These are phyloP conservation scores for Bos indicus DNA, from an alignment of 2,113 vertebrate species.

Conservation along the genomic window DNA sequence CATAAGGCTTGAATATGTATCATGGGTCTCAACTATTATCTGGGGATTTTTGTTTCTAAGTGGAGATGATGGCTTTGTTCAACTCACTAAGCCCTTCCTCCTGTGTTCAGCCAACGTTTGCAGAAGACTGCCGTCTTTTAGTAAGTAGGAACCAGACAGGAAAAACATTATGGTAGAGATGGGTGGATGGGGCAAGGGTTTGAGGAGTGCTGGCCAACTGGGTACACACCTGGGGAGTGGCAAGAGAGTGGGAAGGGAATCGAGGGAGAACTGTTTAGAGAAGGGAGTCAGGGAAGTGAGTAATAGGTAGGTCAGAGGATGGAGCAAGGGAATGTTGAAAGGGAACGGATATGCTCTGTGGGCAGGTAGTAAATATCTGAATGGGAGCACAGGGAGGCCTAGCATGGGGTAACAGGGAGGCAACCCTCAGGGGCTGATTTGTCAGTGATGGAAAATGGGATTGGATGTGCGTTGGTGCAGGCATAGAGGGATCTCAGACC, in stretches of 20 bases:
- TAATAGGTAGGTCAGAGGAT: slow-evolving; percentile 62
- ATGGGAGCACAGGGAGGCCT: background rate
- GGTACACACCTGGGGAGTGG: slow-evolving; percentile 20
- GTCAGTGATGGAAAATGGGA: background rate
- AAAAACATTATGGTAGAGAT: background rate
- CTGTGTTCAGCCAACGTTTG: background rate
- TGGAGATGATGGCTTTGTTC: background rate
- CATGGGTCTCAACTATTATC: background rate
- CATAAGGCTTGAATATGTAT: background rate
- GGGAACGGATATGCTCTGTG: slow-evolving; percentile 26
- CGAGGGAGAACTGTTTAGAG: slow-evolving; percentile 16
- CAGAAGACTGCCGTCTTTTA: background rate
- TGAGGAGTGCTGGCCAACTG: background rate
- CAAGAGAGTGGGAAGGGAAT: background rate
- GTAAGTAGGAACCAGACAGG: background rate
- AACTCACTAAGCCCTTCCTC: background rate
- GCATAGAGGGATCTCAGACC: background rate
- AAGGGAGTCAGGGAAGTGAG: slow-evolving; percentile 55
- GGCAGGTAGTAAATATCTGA: background rate
- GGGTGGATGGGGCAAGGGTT: background rate
- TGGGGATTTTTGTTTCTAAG: background rate
- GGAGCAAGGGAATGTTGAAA: slow-evolving; percentile 22
- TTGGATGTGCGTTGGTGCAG: background rate
- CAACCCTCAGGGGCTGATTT: background rate
- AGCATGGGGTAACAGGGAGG: background rate